A percentile compares a stretch with the other conserved stretches of the same genome.
These are phyloP conservation scores for Pituophis catenifer DNA, from an alignment of 2,113 vertebrate genomes.

Conservation along the genomic window DNA sequence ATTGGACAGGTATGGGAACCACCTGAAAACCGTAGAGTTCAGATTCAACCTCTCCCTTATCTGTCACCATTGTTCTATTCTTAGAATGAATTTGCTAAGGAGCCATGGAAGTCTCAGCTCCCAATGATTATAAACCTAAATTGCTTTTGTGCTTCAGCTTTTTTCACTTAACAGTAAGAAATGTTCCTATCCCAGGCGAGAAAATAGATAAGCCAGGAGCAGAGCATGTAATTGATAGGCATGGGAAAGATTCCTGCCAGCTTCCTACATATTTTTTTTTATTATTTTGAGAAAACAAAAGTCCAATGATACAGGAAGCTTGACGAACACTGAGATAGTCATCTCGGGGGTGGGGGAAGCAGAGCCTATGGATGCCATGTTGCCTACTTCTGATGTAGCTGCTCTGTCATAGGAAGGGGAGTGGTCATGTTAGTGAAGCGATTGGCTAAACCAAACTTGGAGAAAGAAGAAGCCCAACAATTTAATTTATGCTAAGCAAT, in stretches of 20 bases:
- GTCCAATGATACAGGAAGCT: background rate
- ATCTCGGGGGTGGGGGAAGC: background rate
- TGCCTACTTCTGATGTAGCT: background rate
- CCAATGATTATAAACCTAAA: background rate
- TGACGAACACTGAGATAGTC: background rate
- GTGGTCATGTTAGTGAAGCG: background rate
- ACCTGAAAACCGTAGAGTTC: background rate
- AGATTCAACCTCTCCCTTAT: background rate
- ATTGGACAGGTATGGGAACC: background rate
- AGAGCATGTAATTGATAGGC: background rate
- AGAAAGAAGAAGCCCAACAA: background rate
- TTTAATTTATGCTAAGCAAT: background rate
- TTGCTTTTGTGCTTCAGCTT: background rate
- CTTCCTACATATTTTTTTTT: background rate
- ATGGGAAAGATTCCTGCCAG: background rate
- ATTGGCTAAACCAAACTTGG: too few relatives aligned
- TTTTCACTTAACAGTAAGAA: background rate
- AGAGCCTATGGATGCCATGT: background rate
- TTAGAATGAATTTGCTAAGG: background rate
- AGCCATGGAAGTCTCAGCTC: background rate
- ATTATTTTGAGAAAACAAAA: background rate
- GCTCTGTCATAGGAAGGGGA: background rate
- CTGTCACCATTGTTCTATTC: background rate
- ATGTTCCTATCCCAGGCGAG: background rate
- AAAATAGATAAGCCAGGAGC: background rate